Evolutionary conservation across 2,888 invertebrate species (phyloP), one percentile per base, ranked within the genome.

Genomic region (Athrips mouffetella): DNA sequence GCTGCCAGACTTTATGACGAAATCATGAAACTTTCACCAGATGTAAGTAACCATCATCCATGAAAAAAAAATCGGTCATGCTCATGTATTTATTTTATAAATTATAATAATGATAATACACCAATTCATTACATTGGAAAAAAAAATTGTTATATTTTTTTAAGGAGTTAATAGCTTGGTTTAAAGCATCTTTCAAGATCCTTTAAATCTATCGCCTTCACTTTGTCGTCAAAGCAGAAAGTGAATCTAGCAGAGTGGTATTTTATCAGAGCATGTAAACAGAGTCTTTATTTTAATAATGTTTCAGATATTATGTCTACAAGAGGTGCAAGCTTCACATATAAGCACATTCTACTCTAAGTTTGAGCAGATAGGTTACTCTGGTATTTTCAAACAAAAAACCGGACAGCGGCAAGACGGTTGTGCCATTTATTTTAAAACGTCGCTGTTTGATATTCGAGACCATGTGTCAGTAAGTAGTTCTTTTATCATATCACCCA

Each of bases 281-380:
- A n/a, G n/a, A n/a, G n/a, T 3, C n/a, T 27, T 7, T 27, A 27
- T 27, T 8, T 33, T n/a, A 29, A 29, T 42, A 16, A 18, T 44
- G 8, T 31, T 21, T 7, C 77, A 95, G 95, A 91, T 96, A 50
- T 67, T 96, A 50, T 96, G 96, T 71, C 80, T 98, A 5, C 98
- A 98, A 90, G 98, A 98, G 90, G 94, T 98, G 40, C 94, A 98
- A 82, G 89, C 89, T 8, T 89, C 91, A n/a, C 95, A 96, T 73
- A 80, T 94, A 47, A 60, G 80, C 7, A 84, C 89, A 42, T 93
- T 94, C 70, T 92, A 89, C 63, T 73, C 72, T 44, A 90, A 80
- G 67, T 89, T 89, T 49, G 81, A 83, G 50, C 65, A 72, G 47
- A 75, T 82, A 77, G 96, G 96, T 1, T 96, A 95, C 68, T 78